Conservation (phyloP, 2,888 invertebrate genomes). For the Drosophila borealis region DNA sequence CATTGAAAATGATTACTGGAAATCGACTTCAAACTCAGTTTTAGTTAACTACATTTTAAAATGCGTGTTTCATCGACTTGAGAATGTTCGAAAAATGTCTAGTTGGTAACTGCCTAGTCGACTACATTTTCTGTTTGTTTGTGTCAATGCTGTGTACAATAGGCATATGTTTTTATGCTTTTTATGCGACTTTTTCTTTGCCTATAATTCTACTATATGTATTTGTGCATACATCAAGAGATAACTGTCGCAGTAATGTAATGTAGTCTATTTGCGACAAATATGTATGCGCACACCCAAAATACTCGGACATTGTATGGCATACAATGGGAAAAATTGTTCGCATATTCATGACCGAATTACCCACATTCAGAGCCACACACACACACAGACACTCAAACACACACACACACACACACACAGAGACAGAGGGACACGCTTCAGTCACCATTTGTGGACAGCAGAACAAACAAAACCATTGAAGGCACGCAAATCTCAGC, state of each 20-base stretch:
- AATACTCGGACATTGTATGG: conserved; percentile 70
- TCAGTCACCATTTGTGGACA: conserved; percentile 55
- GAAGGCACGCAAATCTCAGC: conserved; percentile 75
- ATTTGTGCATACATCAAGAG: conserved; percentile 58
- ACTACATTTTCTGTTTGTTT: conserved; percentile 2
- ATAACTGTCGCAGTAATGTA: conserved; percentile 66
- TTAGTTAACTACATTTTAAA: no score
- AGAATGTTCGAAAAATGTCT: no score
- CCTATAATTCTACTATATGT: conserved; percentile 24
- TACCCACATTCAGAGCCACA: conserved; percentile 64
- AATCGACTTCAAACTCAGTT: no score
- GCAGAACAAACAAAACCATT: conserved; percentile 73
- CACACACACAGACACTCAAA: conserved; percentile 20
- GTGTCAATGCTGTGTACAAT: conserved; percentile 11
- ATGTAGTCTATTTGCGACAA: conserved; percentile 78
- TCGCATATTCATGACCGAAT: conserved; percentile 80
- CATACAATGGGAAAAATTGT: conserved; percentile 63
- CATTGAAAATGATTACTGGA: no score
- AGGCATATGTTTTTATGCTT: conserved; percentile 16
- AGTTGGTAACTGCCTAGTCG: neutral
- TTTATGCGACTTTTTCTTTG: conserved; percentile 26
- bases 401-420: conserved; percentile 13
- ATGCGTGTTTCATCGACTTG: no score
- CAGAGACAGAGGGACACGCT: neutral
- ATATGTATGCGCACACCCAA: conserved; percentile 75